These are phyloP conservation scores for Eulithis testata DNA, from an alignment of 2,888 invertebrate species.

Conservation along the genomic window DNA sequence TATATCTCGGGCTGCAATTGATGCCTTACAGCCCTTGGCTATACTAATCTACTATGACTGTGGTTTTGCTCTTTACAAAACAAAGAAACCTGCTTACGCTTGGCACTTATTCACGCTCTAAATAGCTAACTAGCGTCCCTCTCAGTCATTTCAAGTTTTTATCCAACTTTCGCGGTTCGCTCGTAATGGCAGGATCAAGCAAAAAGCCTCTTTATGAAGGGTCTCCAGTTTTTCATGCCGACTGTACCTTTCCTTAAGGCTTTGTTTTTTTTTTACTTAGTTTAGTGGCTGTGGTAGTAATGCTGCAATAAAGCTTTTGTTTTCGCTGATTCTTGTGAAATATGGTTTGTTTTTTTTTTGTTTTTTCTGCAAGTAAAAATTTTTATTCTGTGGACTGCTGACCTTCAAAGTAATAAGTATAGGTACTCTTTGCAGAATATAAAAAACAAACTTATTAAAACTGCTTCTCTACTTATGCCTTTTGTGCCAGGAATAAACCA, in stretches of 20 bases:
- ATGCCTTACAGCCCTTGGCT: too few relatives aligned
- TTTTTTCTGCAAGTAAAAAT: neutral
- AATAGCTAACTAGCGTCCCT: conserved; percentile 2
- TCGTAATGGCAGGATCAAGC: conserved; percentile 30
- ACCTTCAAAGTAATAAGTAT: too few relatives aligned
- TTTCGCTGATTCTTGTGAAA: neutral
- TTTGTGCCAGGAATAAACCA: too few relatives aligned
- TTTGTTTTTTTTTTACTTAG: conserved; percentile 12
- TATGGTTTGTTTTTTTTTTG: neutral
- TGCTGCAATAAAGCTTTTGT: conserved; percentile 5
- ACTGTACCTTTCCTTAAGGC: conserved; percentile 20
- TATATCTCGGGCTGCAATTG: too few relatives aligned
- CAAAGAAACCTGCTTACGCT: conserved; percentile 1
- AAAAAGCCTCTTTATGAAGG: conserved; percentile 27
- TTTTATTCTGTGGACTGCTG: too few relatives aligned
- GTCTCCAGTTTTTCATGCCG: conserved; percentile 18
- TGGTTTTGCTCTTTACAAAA: neutral
- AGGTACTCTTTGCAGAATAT: too few relatives aligned
- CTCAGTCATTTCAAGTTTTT: conserved; percentile 20
- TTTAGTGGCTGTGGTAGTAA: conserved; percentile 5
- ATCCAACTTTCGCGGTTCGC: conserved; percentile 13
- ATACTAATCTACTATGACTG: too few relatives aligned
- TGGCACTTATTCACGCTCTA: conserved; percentile 1
- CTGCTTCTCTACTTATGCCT: too few relatives aligned
- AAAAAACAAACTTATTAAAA: too few relatives aligned